Evolutionary conservation across 2,797 vertebrate species (phyloP).

Genomic region (Oreochromis grahami): DNA sequence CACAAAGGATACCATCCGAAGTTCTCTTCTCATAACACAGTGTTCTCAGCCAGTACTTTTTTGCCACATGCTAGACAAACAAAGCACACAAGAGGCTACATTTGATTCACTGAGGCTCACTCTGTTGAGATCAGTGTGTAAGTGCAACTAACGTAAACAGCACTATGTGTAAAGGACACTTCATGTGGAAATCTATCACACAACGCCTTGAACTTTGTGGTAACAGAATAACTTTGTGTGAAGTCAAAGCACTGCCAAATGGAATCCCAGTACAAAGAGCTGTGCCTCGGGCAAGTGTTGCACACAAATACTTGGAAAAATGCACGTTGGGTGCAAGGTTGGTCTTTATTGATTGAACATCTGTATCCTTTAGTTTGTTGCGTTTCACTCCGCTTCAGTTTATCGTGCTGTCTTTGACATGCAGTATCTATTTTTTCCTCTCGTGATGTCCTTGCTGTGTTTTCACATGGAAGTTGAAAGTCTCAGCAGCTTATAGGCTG

Average conservation of each 20-base stretch:
- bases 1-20: neutral
- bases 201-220: neutral
- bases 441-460: neutral
- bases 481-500: constrained; percentile 19
- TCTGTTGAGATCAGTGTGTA: neutral
- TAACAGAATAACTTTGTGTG: neutral
- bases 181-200: neutral
- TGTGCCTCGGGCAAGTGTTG: neutral
- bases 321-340: neutral
- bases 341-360: constrained; percentile 5
- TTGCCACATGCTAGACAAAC: neutral
- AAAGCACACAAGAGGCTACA: neutral
- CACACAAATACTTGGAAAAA: neutral
- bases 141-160: neutral
- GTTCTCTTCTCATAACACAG: neutral
- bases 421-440: neutral
- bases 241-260: neutral
- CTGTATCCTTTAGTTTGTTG: neutral
- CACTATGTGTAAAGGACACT: neutral
- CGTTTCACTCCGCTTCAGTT: neutral
- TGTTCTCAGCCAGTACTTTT: neutral
- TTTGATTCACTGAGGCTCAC: neutral
- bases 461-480: neutral
- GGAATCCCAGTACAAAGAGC: neutral
- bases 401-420: neutral